Base-by-base conservation (phyloP, 2,113 vertebrate genomes). In the Saccopteryx leptura region DNA sequence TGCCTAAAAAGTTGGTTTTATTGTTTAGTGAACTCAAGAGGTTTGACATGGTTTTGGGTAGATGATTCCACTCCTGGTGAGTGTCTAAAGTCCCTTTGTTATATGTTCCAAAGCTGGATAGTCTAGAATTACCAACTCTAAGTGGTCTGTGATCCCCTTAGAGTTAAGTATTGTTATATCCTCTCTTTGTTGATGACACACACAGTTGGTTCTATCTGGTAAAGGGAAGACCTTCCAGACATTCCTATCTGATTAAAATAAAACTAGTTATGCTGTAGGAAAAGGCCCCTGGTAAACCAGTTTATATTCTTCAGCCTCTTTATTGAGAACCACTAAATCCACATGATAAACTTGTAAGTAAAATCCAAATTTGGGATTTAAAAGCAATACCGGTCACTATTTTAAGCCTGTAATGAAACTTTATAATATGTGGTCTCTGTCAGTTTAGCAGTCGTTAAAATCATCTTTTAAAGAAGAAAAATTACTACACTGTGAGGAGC, bases 1-100 rank as follows among this genome's bases (percentile, higher is more conserved):
- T 31, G 2, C 79, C 33, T 89, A 28, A 46, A 52, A 94, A 68
- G 10, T 79, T 74, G 33, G 14, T 61, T 71, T 68, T 52, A 54
- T 58, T 83, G 23, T 74, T 91, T 86, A 84, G 79, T 97, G 76
- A 95, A 72, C 56, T 84, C 90, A 86, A 87, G 28, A 63, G 65
- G 23, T 13, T 69, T 91, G 54, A 61, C 71, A 48, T 95, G 68
- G 46, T 92, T 90, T 69, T 84, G 11, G 71, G 56, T 48, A 66
- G 81, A 28, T 75, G 48, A 63, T 54, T 80, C 10, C 50, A 46
- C 24, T 85, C 76, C 58, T 88, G 39, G 54, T 13, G 39, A 71
- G 33, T 81, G 54, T 88, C 23, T 84, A 17, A n/a, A 68, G 26
- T 81, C 65, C 17, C 9, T 86, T 61, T 75, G 31, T 92, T 61